Conservation (phyloP, 2,113 vertebrate genomes). For the Elephas maximus region DNA sequence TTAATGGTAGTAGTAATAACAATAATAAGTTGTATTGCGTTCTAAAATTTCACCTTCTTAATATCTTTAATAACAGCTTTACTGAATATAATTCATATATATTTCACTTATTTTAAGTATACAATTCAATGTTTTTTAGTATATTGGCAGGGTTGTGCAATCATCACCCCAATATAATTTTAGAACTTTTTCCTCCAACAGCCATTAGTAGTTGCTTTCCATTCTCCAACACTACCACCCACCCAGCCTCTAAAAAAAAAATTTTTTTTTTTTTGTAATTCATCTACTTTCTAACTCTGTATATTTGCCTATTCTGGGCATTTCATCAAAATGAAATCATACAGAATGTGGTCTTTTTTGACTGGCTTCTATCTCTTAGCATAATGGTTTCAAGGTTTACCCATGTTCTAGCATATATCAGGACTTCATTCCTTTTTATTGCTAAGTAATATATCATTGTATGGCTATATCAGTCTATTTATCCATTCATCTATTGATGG, state of each 20-base stretch:
- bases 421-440: not conserved
- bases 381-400: too few relatives aligned
- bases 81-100: not conserved
- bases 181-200: not conserved
- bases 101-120: not conserved
- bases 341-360: too few relatives aligned
- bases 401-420: too few relatives aligned
- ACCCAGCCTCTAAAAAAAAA: not conserved
- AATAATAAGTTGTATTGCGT: not conserved
- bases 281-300: not conserved
- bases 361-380: too few relatives aligned
- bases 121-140: conserved; percentile 34
- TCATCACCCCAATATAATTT: not conserved
- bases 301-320: not conserved
- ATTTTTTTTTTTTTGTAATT: not conserved
- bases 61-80: not conserved
- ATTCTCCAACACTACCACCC: not conserved
- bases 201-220: not conserved
- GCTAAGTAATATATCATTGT: not conserved
- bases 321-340: too few relatives aligned
- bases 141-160: not conserved
- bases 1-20: not conserved
- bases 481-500: not conserved
- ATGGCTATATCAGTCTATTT: not conserved
- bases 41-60: not conserved